Conservation (phyloP, 2,113 vertebrate genomes). For the Plecotus auritus region DNA sequence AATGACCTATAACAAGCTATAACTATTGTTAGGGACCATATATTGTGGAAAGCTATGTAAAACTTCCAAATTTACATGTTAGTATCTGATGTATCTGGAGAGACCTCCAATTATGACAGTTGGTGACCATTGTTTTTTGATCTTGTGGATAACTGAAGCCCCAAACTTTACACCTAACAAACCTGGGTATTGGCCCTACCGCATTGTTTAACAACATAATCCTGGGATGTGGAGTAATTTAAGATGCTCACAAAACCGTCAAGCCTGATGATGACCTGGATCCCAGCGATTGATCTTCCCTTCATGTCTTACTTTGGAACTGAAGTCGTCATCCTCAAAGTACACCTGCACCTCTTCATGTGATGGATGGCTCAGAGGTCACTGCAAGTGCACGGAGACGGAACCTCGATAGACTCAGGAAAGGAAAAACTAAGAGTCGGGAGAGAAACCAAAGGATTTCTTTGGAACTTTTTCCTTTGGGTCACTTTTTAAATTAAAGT, state of each 20-base stretch:
- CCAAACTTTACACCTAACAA: background rate
- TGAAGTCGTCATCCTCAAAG: background rate
- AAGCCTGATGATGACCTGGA: background rate
- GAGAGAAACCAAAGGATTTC: background rate
- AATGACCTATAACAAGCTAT: background rate
- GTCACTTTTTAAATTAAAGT: background rate
- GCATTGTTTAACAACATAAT: background rate
- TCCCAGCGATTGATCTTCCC: background rate
- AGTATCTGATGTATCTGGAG: background rate
- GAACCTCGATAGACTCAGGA: background rate
- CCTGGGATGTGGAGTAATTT: background rate
- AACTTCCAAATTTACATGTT: background rate
- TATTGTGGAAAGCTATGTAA: background rate
- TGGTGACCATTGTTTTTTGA: background rate
- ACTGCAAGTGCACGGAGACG: background rate
- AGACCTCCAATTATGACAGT: background rate
- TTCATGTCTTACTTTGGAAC: background rate
- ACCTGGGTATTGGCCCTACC: background rate
- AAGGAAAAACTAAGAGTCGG: background rate
- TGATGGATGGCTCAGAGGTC: constrained; percentile 56
- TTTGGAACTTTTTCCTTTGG: background rate
- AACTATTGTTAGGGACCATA: background rate
- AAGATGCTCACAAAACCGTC: background rate
- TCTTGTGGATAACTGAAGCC: background rate
- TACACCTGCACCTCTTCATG: constrained; percentile 17